phyloP scores from a whole-genome alignment of 2,797 vertebrate species.

The Mormyrops boulengeri region DNA sequence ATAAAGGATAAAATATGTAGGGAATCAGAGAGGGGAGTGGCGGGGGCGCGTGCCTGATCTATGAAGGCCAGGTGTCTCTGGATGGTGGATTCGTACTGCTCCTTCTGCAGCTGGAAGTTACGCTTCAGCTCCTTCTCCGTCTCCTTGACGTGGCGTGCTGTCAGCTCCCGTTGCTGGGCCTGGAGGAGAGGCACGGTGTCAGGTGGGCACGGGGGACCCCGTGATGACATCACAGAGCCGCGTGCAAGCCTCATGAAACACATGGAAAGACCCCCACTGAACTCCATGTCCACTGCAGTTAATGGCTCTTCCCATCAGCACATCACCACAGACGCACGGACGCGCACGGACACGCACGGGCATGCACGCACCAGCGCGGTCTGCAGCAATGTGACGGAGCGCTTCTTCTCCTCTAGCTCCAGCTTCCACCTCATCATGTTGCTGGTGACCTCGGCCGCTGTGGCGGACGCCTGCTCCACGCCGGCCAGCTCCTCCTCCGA shows the following conservation, averaged over 20 bases:
- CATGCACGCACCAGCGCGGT: slow-evolving; percentile 68
- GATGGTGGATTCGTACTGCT: slow-evolving; percentile 86
- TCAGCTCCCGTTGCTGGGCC: slow-evolving; percentile 86
- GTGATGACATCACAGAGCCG: neutral
- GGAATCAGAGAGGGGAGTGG: neutral
- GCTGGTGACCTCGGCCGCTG: slow-evolving; percentile 67
- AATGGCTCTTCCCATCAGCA: neutral
- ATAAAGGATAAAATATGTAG: neutral
- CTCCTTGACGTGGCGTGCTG: slow-evolving; percentile 68
- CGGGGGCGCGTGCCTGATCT: slow-evolving; percentile 69
- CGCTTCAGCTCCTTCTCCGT: slow-evolving; percentile 75
- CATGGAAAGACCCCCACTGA: neutral
- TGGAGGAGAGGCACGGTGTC: slow-evolving; percentile 34
- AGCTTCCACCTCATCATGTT: slow-evolving; percentile 78
- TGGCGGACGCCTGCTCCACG: slow-evolving; percentile 67
- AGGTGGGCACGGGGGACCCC: neutral
- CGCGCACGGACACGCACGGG: neutral
- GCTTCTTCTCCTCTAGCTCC: slow-evolving; percentile 86
- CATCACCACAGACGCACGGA: neutral
- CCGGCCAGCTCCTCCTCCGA: slow-evolving; percentile 70
- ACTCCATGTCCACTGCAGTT: neutral
- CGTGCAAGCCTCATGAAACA: neutral
- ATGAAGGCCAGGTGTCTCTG: slow-evolving; percentile 89
- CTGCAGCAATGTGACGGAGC: slow-evolving; percentile 75
- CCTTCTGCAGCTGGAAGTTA: slow-evolving; percentile 76